Evolutionary conservation across 2,113 vertebrate species (phyloP), one percentile per base, ranked within the genome.

Genomic region (Cochlearius cochlearius): DNA sequence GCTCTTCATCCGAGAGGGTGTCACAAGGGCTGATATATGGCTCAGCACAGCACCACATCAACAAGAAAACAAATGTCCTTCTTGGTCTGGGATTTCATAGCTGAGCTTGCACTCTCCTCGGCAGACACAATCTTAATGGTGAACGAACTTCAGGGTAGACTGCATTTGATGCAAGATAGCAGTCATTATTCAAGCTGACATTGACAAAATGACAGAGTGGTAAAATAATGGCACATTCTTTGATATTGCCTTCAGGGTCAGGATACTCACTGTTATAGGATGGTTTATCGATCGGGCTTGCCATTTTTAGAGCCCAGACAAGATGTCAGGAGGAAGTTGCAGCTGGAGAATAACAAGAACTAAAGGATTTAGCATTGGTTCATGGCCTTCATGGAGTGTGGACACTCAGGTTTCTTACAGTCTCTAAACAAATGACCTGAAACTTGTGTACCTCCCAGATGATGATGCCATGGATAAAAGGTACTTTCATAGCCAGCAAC

Each of bases 131-230:
- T 91, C 90, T 91, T 96, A 96, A 96, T 91, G 91, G 90, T 91
- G 93, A 97, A 87, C 12, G 53, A 95, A 97, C 94, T 97, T 97
- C 96, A 96, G 93, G 96, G 91, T 91, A 97, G 96, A 97, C 93
- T 97, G 96, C 93, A 96, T 95, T 88, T 97, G 93, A 96, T 93
- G 94, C 77, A 91, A 93, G 96, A 96, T 96, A 95, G 93, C 81
- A 90, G 96, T 90, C 94, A 96, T 97, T 94, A 96, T 91, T 97
- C 96, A 96, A 86, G 87, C 84, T 97, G 96, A 95, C 96, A 97
- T 88, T 96, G 96, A 95, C 93, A 94, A 96, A 97, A 95, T 96
- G 94, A 96, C 96, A 97, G 87, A 84, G 81, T 78, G 62, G 87
- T 91, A 95, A 96, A 96, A 64, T 96, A 96, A 94, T 82, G 81